Evolutionary conservation across 2,888 invertebrate genomes (phyloP), one percentile per base, ranked within the genome.

Genomic region (Eupeodes latifasciatus): DNA sequence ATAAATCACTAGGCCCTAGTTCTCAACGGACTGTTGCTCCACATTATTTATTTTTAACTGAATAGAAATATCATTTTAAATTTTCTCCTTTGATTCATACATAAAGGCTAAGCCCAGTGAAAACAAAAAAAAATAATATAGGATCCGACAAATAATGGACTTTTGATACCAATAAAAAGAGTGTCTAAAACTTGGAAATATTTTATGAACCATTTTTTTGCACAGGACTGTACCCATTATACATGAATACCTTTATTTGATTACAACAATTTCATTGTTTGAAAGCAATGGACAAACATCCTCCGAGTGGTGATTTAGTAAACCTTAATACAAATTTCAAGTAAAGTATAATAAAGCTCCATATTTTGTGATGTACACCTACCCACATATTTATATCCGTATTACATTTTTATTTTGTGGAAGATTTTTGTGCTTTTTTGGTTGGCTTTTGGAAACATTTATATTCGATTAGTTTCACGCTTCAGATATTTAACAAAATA

Each of bases 391-490:
- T 62, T 55, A 7, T 14, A 19, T 11, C 55, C 79, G 40, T 75
- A 57, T 0, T 5, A 40, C 40, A 55, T 85, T 77, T 85, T n/a
- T 53, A 16, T 53, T 36, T 40, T 34, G 27, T 27, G 27, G 27
- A 27, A 27, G 27, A 27, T 10, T 40, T 61, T 61, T 57, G 27
- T 27, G 27, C 27, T 57, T 71, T 75, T 76, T 79, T 14, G 27
- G 34, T 64, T 40, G 59, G 19, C 59, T 76, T 59, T 78, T 19
- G 36, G n/a, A 11, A 59, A 34, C 72, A 77, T 78, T 79, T 71
- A 59, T 77, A 87, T 87, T 84, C 83, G 87, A 87, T 87, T 87
- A 84, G 80, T 74, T 84, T 87, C 74, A 87, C 87, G 87, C 84
- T 87, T 84, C 84, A 77, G 11, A 74, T 77, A 80, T 44, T 76